phyloP scores from a whole-genome alignment of 2,888 invertebrate species.

The Barypeithes pellucidus region DNA sequence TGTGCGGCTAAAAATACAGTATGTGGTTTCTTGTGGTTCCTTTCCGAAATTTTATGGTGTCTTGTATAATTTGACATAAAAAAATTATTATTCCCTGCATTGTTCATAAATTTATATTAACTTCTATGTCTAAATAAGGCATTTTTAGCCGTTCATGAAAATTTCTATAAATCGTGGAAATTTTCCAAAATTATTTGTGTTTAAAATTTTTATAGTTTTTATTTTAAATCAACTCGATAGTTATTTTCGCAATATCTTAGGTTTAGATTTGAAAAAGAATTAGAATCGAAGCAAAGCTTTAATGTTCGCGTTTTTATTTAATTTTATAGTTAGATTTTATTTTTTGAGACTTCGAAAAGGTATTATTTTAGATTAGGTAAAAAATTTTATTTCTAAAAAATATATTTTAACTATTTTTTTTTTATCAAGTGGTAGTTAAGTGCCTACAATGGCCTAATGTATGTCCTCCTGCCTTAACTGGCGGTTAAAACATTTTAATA shows the following conservation, averaged over 20 bases:
- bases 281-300: conserved; percentile 48
- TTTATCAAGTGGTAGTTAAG: no score
- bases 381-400: conserved; percentile 2
- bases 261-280: conserved; percentile 13
- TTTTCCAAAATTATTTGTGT: not conserved
- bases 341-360: conserved; percentile 21
- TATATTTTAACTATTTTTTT: not conserved
- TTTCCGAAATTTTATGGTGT: no score
- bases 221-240: conserved; percentile 8
- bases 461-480: no score
- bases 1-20: no score
- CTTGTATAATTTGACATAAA: no score
- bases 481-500: no score
- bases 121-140: no score
- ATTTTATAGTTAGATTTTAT: conserved; percentile 45
- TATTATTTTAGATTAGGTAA: conserved; percentile 20
- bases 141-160: no score
- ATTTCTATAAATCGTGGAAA: not conserved
- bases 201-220: conserved; percentile 7
- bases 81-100: no score
- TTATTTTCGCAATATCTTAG: conserved; percentile 29
- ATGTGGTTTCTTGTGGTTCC: no score
- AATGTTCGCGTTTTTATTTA: conserved; percentile 41
- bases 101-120: no score
- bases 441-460: no score